Percentiles rank a stretch among this genome's conserved stretches.
Evolutionary conservation across 2,113 vertebrate genomes (phyloP).

Genomic region (Apistogramma diplotaenia): DNA sequence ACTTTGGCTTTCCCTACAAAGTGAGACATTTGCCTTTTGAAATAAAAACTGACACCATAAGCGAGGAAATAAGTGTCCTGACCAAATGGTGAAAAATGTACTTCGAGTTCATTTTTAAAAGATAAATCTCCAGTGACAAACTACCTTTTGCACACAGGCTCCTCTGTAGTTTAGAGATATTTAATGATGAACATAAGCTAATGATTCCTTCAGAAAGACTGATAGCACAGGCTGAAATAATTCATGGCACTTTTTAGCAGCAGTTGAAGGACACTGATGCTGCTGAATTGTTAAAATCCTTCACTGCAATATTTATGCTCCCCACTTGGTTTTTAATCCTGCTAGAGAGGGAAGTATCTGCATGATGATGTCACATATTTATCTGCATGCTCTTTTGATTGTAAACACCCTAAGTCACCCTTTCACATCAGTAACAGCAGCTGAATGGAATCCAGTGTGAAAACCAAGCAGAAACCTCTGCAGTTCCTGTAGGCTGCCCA

Average conservation of each 20-base stretch:
- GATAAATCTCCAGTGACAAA: conserved; percentile 23
- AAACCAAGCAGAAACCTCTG: background rate
- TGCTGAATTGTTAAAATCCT: conserved; percentile 27
- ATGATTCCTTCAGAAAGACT: conserved; percentile 17
- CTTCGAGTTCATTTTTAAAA: background rate
- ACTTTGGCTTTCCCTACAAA: background rate
- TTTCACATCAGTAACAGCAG: background rate
- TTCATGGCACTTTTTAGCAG: conserved; percentile 1
- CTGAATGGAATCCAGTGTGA: background rate
- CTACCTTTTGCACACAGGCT: background rate
- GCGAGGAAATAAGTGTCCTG: background rate
- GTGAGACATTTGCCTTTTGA: background rate
- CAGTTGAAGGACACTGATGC: conserved; percentile 35
- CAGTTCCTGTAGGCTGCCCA: background rate
- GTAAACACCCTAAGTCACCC: background rate
- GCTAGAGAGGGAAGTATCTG: background rate
- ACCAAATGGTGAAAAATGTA: background rate
- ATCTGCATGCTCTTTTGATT: background rate
- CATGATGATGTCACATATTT: background rate
- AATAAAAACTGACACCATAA: background rate
- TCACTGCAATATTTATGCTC: conserved; percentile 24
- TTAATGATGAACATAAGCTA: conserved; percentile 17
- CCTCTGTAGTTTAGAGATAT: conserved; percentile 7
- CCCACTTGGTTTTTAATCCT: conserved; percentile 3
- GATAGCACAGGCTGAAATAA: background rate